Conservation (phyloP, 2,888 invertebrate species). For the Apodemia duryi region DNA sequence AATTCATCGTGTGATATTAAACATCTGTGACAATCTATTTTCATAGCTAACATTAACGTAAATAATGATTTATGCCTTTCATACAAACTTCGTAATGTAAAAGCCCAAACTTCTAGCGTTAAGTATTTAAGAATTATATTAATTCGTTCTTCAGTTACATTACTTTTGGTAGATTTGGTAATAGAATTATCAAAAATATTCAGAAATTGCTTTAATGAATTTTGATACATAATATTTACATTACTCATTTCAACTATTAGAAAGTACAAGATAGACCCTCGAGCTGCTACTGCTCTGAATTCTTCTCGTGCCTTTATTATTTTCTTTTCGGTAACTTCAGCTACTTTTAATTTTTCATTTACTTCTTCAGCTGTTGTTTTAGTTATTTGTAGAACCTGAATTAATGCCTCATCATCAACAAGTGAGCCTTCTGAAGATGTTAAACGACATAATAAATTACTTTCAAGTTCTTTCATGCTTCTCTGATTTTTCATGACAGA, state of each 20-base stretch:
- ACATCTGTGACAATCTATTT: conserved; percentile 92
- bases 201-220: conserved; percentile 95
- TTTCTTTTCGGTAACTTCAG: conserved; percentile 95
- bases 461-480: conserved; percentile 97
- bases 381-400: conserved; percentile 91
- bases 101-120: conserved; percentile 95
- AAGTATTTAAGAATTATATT: conserved; percentile 92
- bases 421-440: conserved; percentile 96
- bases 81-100: conserved; percentile 94
- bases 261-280: conserved; percentile 97
- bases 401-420: conserved; percentile 97
- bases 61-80: conserved; percentile 96
- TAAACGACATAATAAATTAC: conserved; percentile 92
- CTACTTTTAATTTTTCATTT: conserved; percentile 94
- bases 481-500: conserved; percentile 98
- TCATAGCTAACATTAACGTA: conserved; percentile 96
- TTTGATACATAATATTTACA: conserved; percentile 98
- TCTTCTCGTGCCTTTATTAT: conserved; percentile 96
- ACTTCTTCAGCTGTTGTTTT: conserved; percentile 96
- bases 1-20: conserved; percentile 94
- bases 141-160: conserved; percentile 91
- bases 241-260: conserved; percentile 98
- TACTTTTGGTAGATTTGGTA: conserved; percentile 91
- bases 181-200: conserved; percentile 96
- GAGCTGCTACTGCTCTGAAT: conserved; percentile 95